Percentiles rank a stretch among this genome's conserved stretches.
These are phyloP conservation scores for Halcyon chelicuti DNA, from an alignment of 2,797 vertebrate species.

Conservation along the genomic window DNA sequence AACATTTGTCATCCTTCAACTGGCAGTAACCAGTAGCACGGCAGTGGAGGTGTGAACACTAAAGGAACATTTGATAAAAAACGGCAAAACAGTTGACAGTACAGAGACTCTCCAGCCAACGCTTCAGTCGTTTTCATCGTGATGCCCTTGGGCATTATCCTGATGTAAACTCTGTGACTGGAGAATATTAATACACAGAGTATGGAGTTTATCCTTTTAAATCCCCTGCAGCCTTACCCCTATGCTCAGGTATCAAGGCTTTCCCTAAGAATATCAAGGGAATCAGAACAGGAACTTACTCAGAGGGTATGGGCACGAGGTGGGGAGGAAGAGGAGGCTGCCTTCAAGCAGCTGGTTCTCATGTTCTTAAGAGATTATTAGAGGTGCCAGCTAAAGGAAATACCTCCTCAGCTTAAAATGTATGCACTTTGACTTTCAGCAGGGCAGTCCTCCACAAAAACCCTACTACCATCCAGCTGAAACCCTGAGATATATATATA, in stretches of 20 bases:
- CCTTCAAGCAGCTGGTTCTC: conserved; percentile 10
- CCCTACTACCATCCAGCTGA: background rate
- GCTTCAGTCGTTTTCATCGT: background rate
- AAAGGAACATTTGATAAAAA: background rate
- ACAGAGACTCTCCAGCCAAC: background rate
- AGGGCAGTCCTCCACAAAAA: background rate
- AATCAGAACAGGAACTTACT: background rate
- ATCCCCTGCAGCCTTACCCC: background rate
- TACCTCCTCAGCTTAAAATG: background rate
- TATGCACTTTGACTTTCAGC: background rate
- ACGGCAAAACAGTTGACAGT: background rate
- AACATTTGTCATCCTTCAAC: background rate
- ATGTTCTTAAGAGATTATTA: conserved; percentile 14
- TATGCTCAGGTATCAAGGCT: conserved; percentile 11
- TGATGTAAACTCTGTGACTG: background rate
- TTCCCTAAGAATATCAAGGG: background rate
- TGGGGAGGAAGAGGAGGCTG: background rate
- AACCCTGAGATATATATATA: background rate
- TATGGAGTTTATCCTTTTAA: conserved; percentile 24
- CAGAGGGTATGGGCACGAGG: background rate
- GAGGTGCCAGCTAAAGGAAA: conserved; percentile 36
- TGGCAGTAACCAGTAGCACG: background rate
- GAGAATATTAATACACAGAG: background rate
- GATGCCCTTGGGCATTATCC: background rate
- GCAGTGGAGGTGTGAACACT: background rate